Base-by-base conservation (phyloP, 1,140 invertebrate species). In the Drosophila virilis region DNA sequence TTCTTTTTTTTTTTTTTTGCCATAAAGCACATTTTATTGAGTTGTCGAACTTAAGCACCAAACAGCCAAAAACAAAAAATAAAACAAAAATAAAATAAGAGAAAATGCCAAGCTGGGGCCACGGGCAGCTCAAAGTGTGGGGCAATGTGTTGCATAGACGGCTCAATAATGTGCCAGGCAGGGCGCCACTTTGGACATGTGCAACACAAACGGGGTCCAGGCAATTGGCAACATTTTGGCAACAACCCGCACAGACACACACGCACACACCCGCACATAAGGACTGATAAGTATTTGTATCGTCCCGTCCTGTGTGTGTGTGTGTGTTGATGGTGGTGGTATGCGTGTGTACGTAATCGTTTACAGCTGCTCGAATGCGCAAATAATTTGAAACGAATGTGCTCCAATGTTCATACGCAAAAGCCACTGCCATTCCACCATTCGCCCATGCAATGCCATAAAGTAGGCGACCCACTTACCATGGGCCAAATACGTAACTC, bases 1-100 rank as follows among this genome's bases (percentile, higher is more conserved):
- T 52, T 57, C 9, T 70, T 40, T 15, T 60, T 70, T 32, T 33
- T 68, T 78, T 72, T 71, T 69, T 59, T 77, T 65, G 78, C 79
- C 89, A 91, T 91, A 91, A 91, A 91, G 89, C 89, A 91, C 89
- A 91, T 91, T 91, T 91, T 91, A 91, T 91, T 91, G 89, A 91
- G 89, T 91, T 91, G 89, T 91, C 89, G 89, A 91, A 89, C 88
- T 89, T 89, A 89, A 89, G 84, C 88, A 89, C 84, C 85, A 80
- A 78, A 66, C 55, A 60, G 61, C 67, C 67, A 55, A 38, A 51
- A 58, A 46, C 55, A 67, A 54, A 72, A 50, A 50, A 52, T n/a
- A 17, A 17, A 17, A 17, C 59, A 15, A 32, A 57, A 58, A 38
- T 17, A 35, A 59, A n/a, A 52, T 43, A 43, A 33, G 22, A 45